A percentile compares a stretch with the other conserved stretches of the same genome.
phyloP scores from a whole-genome alignment of 2,888 invertebrate species.

The Drosophila peninsularis region DNA sequence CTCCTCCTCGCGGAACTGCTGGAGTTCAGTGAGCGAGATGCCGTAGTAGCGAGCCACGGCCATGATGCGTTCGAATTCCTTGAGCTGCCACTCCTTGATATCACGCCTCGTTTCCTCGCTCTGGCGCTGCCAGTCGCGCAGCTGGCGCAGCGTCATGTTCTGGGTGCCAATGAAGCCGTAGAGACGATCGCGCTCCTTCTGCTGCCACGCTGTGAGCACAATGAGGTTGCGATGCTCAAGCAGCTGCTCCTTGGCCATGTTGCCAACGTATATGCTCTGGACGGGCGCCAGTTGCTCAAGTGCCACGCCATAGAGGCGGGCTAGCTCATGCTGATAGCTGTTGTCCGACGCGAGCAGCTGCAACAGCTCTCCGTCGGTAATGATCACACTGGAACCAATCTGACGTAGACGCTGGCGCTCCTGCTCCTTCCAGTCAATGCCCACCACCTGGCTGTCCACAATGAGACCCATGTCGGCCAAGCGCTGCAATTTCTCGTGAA shows the following conservation, averaged over 20 bases:
- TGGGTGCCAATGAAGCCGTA: slow-evolving; percentile 81
- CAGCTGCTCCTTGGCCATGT: slow-evolving; percentile 69
- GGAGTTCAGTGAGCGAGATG: slow-evolving; percentile 74
- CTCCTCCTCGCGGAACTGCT: slow-evolving; percentile 82
- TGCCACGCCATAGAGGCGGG: slow-evolving; percentile 68
- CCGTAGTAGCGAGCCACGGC: slow-evolving; percentile 75
- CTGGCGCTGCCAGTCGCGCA: slow-evolving; percentile 80
- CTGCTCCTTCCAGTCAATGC: slow-evolving; percentile 69
- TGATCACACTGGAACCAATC: slow-evolving; percentile 74
- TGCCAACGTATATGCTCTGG: slow-evolving; percentile 68
- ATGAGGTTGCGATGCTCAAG: slow-evolving; percentile 74
- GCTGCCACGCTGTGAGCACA: slow-evolving; percentile 76
- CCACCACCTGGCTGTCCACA: slow-evolving; percentile 17
- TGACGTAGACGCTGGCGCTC: slow-evolving; percentile 77
- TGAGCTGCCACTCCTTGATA: slow-evolving; percentile 79
- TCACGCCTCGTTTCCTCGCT: slow-evolving; percentile 64
- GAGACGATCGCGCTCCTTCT: slow-evolving; percentile 81
- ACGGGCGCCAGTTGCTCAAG: slow-evolving; percentile 68
- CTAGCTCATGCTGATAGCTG: slow-evolving; percentile 72
- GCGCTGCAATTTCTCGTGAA: slow-evolving; percentile 75
- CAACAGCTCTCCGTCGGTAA: slow-evolving; percentile 76
- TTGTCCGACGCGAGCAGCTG: slow-evolving; percentile 75
- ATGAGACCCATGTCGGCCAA: slow-evolving; percentile 74
- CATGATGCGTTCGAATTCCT: slow-evolving; percentile 77
- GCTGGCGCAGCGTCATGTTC: slow-evolving; percentile 69